Conservation (phyloP, 2,113 vertebrate species). For the Colinus virginianus region DNA sequence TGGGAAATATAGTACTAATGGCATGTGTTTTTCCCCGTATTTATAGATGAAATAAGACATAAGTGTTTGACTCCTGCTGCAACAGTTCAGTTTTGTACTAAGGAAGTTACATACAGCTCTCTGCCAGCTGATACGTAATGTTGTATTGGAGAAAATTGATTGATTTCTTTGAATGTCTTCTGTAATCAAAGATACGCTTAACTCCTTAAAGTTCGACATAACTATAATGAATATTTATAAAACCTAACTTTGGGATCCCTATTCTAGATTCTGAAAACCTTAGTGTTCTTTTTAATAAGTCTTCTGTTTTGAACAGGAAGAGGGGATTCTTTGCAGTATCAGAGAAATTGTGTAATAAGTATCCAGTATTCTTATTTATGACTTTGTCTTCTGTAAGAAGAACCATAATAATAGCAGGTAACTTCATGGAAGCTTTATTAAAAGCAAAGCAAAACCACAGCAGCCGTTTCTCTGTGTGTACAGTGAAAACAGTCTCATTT, state of each 20-base stretch:
- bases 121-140: neutral
- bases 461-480: neutral
- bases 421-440: neutral
- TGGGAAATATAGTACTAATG: too few relatives aligned
- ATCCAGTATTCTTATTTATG: neutral
- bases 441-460: neutral
- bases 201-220: neutral
- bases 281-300: neutral
- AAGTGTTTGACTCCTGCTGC: neutral
- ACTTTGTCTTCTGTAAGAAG: neutral
- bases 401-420: neutral
- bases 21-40: neutral
- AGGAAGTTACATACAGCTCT: rapidly evolving
- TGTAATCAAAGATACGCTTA: rapidly evolving
- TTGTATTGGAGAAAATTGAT: rapidly evolving
- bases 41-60: neutral
- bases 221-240: rapidly evolving
- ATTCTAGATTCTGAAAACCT: neutral
- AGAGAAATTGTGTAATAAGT: neutral
- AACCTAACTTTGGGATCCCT: neutral
- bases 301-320: neutral
- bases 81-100: rapidly evolving
- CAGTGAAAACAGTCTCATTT: too few relatives aligned
- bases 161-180: neutral
- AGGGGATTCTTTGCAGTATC: rapidly evolving